Evolutionary conservation across 2,797 vertebrate genomes (phyloP), one percentile per base, ranked within the genome.

Genomic region (Neoniphon sammara): DNA sequence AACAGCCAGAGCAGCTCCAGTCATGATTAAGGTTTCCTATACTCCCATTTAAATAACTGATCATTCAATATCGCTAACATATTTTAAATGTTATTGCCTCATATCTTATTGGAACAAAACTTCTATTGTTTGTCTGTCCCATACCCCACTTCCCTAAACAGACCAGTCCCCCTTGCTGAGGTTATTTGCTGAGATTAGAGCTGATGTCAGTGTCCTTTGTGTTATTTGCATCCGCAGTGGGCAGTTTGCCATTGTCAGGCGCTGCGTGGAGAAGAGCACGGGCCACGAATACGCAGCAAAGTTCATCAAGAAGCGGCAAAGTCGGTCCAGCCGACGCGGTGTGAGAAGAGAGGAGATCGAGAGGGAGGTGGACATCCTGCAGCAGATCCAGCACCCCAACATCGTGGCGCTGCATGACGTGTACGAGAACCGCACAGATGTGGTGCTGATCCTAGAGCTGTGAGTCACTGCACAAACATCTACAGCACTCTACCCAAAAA

Each of bases 381-480:
- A 95, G 90, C 95, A 95, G 87, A 85, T 97, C 69, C 95, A 96
- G 73, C 98, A 99, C 56, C 75, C 93, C 81, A 98, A 99, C 92
- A 91, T 98, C 57, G 91, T 99, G 74, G 79, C 94, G 0, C 90
- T 99, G 78, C 97, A 98, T 0, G 97, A 99, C 1, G 93, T 98
- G 75, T 99, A 94, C 0, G 98, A 99, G 93, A 98, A 96, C 93
- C 96, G 95, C 88, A 97, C 96, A 0, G 97, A 98, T 0, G 95
- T 99, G 78, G 95, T 98, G 77, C 97, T 99, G 66, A 95, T 99
- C 90, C 95, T 99, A 0, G 98, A 99, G 91, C 94, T 99, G 98
- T 99, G 92, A 98, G 97, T 98, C 49, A n/a, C 63, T 6, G 4
- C 59, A 54, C 12, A n/a, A 23, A n/a, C 15, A 15, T 31, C 34